Conservation (phyloP, 2,888 invertebrate species). For the Ochropleura leucogaster region DNA sequence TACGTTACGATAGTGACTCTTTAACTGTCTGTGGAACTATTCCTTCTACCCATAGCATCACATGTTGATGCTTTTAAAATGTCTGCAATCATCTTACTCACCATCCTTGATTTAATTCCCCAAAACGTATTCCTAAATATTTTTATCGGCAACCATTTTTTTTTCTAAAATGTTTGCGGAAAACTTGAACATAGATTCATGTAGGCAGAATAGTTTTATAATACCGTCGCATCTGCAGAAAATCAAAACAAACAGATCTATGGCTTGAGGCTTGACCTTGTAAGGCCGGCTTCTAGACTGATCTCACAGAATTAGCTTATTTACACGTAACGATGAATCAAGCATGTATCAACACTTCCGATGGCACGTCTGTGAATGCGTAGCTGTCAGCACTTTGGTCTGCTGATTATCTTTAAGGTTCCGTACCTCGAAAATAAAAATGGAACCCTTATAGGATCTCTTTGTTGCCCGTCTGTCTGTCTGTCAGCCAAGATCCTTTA, state of each 20-base stretch:
- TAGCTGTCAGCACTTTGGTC: conserved; percentile 20
- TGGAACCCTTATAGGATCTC: too few relatives aligned
- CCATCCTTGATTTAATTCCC: not conserved
- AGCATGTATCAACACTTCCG: conserved; percentile 61
- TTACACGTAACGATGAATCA: conserved; percentile 64
- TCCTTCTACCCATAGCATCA: not conserved
- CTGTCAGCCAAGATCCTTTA: too few relatives aligned
- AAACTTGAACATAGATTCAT: not conserved
- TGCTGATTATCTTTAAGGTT: not conserved
- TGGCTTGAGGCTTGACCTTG: conserved; percentile 80
- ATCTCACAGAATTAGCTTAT: conserved; percentile 71
- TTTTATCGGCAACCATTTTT: not conserved
- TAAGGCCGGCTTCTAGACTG: conserved; percentile 84
- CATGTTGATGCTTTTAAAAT: not conserved
- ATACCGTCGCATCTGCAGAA: conserved; percentile 51
- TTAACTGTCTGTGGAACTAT: not conserved
- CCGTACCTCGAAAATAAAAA: too few relatives aligned
- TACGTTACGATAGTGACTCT: not conserved
- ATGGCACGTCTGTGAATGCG: conserved; percentile 37
- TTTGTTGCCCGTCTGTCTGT: too few relatives aligned
- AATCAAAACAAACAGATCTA: conserved; percentile 69
- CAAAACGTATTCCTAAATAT: not conserved
- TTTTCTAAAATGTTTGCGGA: not conserved
- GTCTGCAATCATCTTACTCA: too few relatives aligned
- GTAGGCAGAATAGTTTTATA: conserved; percentile 51